Percentiles rank a stretch among this genome's conserved stretches.
These are phyloP conservation scores for Cetoscarus ocellatus DNA, from an alignment of 2,797 vertebrate species.

Conservation along the genomic window DNA sequence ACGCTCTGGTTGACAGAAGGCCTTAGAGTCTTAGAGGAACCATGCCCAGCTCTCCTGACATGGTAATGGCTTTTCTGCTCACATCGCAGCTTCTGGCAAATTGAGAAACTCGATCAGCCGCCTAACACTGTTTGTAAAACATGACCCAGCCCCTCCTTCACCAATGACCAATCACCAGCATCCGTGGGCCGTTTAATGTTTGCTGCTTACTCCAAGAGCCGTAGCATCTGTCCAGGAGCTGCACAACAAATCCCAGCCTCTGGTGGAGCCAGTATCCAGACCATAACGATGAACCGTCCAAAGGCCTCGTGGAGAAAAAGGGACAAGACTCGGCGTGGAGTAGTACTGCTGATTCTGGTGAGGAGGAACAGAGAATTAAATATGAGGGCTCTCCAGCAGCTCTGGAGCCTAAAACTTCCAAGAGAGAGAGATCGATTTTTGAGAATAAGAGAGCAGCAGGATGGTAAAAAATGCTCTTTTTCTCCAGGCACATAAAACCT, in stretches of 20 bases:
- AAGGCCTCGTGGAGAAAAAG: slow-evolving; percentile 1
- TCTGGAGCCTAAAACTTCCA: background rate
- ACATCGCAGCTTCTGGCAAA: background rate
- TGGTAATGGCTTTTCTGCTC: background rate
- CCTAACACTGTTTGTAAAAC: background rate
- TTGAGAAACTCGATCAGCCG: background rate
- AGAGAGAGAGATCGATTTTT: background rate
- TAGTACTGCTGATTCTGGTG: slow-evolving; percentile 17
- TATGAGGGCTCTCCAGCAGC: slow-evolving; percentile 11
- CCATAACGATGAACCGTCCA: background rate
- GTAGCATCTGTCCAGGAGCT: background rate
- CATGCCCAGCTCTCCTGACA: background rate
- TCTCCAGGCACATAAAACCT: background rate
- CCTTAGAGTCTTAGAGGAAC: background rate
- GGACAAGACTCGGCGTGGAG: background rate
- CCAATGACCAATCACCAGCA: background rate
- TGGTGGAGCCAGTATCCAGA: background rate
- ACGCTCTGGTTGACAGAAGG: background rate
- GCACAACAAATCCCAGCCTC: background rate
- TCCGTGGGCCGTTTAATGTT: background rate
- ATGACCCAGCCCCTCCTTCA: background rate
- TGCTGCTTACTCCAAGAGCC: background rate
- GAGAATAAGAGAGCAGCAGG: background rate
- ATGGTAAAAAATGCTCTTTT: background rate
- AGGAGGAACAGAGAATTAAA: slow-evolving; percentile 24